Evolutionary conservation across 2,888 invertebrate species (phyloP).

Genomic region (Xanthostigma xanthostigma): DNA sequence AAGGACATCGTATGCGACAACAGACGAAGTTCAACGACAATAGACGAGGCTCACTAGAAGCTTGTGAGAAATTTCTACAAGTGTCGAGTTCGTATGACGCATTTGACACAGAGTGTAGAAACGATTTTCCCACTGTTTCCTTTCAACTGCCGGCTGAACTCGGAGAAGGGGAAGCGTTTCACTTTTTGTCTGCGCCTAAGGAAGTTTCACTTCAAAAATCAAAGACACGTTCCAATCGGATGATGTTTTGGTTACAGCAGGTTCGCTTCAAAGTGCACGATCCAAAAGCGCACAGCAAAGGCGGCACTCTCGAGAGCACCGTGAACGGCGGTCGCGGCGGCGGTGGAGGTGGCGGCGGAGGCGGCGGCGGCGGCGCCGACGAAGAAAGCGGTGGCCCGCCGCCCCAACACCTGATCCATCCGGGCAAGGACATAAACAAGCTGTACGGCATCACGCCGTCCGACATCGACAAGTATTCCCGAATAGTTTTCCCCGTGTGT

Average conservation of each 20-base stretch:
- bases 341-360: conserved; percentile 40
- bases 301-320: conserved; percentile 80
- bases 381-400: conserved; percentile 50
- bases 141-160: too few relatives aligned
- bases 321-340: conserved; percentile 66
- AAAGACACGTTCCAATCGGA: too few relatives aligned
- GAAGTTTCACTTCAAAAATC: too few relatives aligned
- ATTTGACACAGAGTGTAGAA: too few relatives aligned
- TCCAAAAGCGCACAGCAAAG: conserved; percentile 86
- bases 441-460: conserved; percentile 86
- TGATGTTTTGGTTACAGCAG: conserved; percentile 58
- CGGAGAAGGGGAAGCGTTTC: too few relatives aligned
- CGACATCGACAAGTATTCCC: conserved; percentile 97
- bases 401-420: conserved; percentile 67
- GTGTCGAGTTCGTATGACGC: too few relatives aligned
- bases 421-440: conserved; percentile 85
- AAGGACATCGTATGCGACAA: too few relatives aligned
- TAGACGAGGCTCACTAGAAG: too few relatives aligned
- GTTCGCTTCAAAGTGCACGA: conserved; percentile 91
- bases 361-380: conserved; percentile 29
- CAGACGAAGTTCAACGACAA: too few relatives aligned
- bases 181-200: too few relatives aligned
- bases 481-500: conserved; percentile 95
- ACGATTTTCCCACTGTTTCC: too few relatives aligned
- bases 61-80: too few relatives aligned